phyloP scores from a whole-genome alignment of 2,113 vertebrate species.

The Thermophis baileyi region DNA sequence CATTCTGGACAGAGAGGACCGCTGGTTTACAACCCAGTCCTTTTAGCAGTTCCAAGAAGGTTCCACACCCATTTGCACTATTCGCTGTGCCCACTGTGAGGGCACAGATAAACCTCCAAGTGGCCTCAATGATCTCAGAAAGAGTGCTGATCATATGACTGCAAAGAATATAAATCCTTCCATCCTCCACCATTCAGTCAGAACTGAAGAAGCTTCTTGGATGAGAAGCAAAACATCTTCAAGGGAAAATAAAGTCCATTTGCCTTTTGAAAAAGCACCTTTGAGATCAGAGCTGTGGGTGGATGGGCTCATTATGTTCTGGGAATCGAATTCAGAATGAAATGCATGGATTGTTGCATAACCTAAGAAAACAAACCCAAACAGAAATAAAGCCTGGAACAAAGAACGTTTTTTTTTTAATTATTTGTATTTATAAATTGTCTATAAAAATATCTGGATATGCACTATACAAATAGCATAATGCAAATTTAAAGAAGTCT shows the following conservation, averaged over 20 bases:
- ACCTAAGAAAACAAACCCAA: neutral
- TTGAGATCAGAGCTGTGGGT: neutral
- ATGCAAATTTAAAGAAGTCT: neutral
- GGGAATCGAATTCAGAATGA: neutral
- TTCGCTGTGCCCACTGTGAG: too few species aligned
- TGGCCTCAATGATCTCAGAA: neutral
- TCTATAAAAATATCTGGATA: neutral
- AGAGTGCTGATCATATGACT: neutral
- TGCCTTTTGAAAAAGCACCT: neutral
- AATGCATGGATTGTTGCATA: neutral
- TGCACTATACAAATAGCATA: neutral
- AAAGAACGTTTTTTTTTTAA: neutral
- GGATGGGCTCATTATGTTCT: neutral
- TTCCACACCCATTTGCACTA: too few species aligned
- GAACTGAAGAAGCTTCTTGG: neutral
- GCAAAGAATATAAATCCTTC: neutral
- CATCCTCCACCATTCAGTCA: neutral
- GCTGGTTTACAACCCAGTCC: too few species aligned
- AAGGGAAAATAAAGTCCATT: neutral
- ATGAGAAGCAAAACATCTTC: neutral
- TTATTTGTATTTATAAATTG: neutral
- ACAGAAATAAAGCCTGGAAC: neutral
- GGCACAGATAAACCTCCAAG: neutral
- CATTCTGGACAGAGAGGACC: neutral
- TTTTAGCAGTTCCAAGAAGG: too few species aligned